These are phyloP conservation scores for Brevimyrus niger DNA, from an alignment of 2,113 vertebrate species.

Conservation along the genomic window DNA sequence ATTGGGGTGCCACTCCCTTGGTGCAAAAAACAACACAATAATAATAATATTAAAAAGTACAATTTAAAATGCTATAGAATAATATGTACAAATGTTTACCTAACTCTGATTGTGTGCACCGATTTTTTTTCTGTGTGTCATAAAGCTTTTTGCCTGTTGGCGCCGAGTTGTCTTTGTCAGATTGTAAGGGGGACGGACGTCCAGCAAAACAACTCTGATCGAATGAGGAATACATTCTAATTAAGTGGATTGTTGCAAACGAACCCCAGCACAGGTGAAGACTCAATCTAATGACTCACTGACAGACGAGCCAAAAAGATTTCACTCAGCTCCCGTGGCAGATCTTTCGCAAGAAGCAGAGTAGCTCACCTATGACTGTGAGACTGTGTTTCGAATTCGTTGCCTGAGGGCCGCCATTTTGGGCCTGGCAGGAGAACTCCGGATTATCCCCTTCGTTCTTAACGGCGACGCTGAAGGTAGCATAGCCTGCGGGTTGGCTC, in stretches of 20 bases:
- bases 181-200: neutral
- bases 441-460: constrained; percentile 8
- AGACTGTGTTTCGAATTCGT: constrained; percentile 21
- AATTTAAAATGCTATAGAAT: too few relatives aligned
- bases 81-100: too few relatives aligned
- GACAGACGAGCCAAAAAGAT: neutral
- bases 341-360: neutral
- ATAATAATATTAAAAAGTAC: too few relatives aligned
- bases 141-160: neutral
- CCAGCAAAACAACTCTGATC: neutral
- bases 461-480: constrained; percentile 39
- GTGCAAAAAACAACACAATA: too few relatives aligned
- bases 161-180: neutral
- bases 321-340: neutral
- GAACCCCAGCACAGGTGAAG: neutral
- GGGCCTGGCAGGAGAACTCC: constrained; percentile 44
- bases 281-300: neutral
- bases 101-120: neutral
- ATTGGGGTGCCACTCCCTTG: too few relatives aligned
- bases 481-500: neutral
- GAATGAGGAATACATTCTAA: neutral
- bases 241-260: neutral
- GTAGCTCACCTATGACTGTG: constrained; percentile 45
- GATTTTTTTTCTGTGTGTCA: neutral
- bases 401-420: constrained; percentile 27